Evolutionary conservation across 2,888 invertebrate genomes (phyloP).

Genomic region (Unio pictorum): DNA sequence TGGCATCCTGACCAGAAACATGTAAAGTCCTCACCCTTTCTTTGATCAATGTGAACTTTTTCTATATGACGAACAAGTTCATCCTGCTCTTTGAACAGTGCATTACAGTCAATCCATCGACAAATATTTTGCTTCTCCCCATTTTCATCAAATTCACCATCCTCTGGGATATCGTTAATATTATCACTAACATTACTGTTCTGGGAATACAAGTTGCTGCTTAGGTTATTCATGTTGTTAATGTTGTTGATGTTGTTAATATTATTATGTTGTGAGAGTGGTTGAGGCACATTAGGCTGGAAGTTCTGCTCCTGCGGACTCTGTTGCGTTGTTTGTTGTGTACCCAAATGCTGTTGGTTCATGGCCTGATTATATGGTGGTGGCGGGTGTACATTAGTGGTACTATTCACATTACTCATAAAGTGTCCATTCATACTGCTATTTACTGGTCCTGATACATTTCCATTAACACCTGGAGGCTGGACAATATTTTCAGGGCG

Average conservation of each 20-base stretch:
- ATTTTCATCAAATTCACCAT: slow-evolving; percentile 55
- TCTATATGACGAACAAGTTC: slow-evolving; percentile 70
- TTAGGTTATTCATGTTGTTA: slow-evolving; percentile 43
- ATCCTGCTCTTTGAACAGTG: slow-evolving; percentile 63
- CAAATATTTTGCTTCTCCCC: slow-evolving; percentile 61
- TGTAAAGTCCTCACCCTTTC: slow-evolving; percentile 70
- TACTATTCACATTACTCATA: slow-evolving; percentile 19
- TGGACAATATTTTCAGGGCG: slow-evolving; percentile 36
- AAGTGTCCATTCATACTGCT: slow-evolving; percentile 25
- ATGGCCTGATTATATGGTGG: slow-evolving; percentile 61
- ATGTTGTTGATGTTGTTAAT: slow-evolving; percentile 36
- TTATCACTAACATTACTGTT: slow-evolving; percentile 31
- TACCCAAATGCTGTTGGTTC: slow-evolving; percentile 32
- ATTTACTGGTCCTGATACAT: slow-evolving; percentile 4
- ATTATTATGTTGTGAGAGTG: slow-evolving; percentile 33
- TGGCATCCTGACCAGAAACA: slow-evolving; percentile 70
- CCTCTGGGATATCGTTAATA: slow-evolving; percentile 20
- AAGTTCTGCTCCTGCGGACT: slow-evolving; percentile 33
- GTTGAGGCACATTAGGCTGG: slow-evolving; percentile 32
- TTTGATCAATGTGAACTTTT: slow-evolving; percentile 70
- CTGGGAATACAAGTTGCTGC: slow-evolving; percentile 39
- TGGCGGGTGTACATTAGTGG: slow-evolving; percentile 53
- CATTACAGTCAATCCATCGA: slow-evolving; percentile 70
- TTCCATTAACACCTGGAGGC: slow-evolving; percentile 23
- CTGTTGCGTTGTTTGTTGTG: slow-evolving; percentile 15